phyloP scores from a whole-genome alignment of 2,113 vertebrate genomes.

The Grammomys dolichurus region DNA sequence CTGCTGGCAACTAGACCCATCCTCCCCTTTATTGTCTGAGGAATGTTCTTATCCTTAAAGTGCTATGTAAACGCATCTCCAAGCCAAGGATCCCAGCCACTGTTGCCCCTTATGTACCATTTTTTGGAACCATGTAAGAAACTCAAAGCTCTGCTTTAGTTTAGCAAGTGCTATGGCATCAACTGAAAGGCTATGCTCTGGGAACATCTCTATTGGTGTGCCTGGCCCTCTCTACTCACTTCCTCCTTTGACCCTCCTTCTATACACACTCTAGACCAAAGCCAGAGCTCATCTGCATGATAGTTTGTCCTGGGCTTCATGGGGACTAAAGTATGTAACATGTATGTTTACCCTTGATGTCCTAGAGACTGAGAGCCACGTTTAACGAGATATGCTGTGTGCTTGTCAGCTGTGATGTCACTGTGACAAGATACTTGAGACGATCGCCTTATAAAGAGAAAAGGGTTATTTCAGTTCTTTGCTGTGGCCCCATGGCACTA shows the following conservation, averaged over 20 bases:
- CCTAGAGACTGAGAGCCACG: neutral
- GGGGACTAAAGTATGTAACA: neutral
- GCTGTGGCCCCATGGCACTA: neutral
- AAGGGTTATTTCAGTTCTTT: neutral
- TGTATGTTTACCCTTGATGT: neutral
- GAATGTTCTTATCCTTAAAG: neutral
- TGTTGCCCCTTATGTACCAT: neutral
- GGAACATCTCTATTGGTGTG: neutral
- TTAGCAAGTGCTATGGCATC: neutral
- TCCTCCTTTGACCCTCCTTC: neutral
- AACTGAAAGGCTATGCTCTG: neutral
- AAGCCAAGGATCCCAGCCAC: neutral
- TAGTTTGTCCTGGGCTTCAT: neutral
- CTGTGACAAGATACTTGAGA: neutral
- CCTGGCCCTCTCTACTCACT: neutral
- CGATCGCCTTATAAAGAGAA: neutral
- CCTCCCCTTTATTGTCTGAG: neutral
- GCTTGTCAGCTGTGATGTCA: neutral
- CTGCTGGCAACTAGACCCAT: neutral
- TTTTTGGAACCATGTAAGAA: neutral
- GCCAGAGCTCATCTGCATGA: neutral
- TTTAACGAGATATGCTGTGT: neutral
- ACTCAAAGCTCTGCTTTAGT: neutral
- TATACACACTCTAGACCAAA: neutral
- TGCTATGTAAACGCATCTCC: neutral